Conservation (phyloP, 2,888 invertebrate species). For the Coronaproctus castanopsis region DNA sequence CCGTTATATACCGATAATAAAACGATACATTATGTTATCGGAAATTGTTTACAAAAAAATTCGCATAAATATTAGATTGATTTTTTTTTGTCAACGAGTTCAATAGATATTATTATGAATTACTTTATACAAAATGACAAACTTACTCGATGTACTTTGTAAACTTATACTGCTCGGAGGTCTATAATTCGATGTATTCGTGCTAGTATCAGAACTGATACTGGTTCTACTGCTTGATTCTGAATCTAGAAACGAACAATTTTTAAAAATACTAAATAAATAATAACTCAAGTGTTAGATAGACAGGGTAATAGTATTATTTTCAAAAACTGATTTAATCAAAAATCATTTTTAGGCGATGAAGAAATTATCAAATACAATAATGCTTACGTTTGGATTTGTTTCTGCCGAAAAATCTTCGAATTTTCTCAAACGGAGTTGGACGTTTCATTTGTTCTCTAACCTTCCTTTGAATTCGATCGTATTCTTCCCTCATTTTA, state of each 20-base stretch:
- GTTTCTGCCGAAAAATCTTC: conserved; percentile 48
- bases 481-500: conserved; percentile 60
- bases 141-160: conserved; percentile 42
- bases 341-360: too few species aligned
- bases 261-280: conserved; percentile 1
- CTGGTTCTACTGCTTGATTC: conserved; percentile 8
- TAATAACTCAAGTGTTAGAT: not conserved
- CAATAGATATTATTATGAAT: too few species aligned
- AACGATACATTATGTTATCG: too few species aligned
- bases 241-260: not conserved
- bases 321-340: too few species aligned
- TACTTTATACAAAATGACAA: too few species aligned
- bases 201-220: conserved; percentile 8
- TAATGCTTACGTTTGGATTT: conserved; percentile 21
- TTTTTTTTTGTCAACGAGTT: not conserved
- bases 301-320: not conserved
- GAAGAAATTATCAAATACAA: too few species aligned
- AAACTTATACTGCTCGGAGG: conserved; percentile 47
- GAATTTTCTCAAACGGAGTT: conserved; percentile 59
- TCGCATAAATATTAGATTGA: not conserved
- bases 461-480: conserved; percentile 56
- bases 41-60: too few species aligned
- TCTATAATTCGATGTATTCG: conserved; percentile 21
- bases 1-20: too few species aligned
- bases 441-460: conserved; percentile 53